These are phyloP conservation scores for Pangasius mekongensis DNA, from an alignment of 2,797 vertebrate genomes.

Conservation along the genomic window DNA sequence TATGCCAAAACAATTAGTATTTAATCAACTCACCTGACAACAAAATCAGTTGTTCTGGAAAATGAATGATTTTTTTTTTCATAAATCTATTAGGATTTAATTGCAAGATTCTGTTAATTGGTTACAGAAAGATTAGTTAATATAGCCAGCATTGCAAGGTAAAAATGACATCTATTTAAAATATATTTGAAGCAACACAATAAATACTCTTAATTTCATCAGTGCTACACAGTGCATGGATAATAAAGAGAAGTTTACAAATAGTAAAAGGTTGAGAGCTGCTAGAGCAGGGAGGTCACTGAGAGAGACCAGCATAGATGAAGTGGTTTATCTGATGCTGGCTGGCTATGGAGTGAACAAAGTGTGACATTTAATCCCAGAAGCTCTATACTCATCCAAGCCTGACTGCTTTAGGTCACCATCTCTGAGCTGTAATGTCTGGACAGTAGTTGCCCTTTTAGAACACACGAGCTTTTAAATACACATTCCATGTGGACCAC, in stretches of 20 bases:
- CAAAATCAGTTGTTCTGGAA: too few species aligned
- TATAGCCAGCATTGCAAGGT: too few species aligned
- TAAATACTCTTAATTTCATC: too few species aligned
- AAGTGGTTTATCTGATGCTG: slow-evolving; percentile 48
- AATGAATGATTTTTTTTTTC: too few species aligned
- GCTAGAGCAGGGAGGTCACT: slow-evolving; percentile 26
- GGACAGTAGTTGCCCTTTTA: slow-evolving; percentile 65
- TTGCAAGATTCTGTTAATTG: too few species aligned
- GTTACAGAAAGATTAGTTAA: too few species aligned
- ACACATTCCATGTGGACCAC: slow-evolving; percentile 19
- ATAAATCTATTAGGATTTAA: too few species aligned
- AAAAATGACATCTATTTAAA: too few species aligned
- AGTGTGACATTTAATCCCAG: slow-evolving; percentile 71
- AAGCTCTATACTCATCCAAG: slow-evolving; percentile 63
- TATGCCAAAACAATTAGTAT: too few species aligned
- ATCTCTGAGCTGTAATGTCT: slow-evolving; percentile 67
- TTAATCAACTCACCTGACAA: too few species aligned
- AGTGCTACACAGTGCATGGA: too few species aligned
- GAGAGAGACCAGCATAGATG: slow-evolving; percentile 20
- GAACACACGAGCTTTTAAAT: slow-evolving; percentile 49
- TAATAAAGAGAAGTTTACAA: background rate
- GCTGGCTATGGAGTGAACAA: slow-evolving; percentile 65
- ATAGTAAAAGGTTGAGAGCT: slow-evolving; percentile 19
- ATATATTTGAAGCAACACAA: too few species aligned
- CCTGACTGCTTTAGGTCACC: slow-evolving; percentile 67